Percentiles rank a stretch among this genome's conserved stretches.
Evolutionary conservation across 2,797 vertebrate species (phyloP).

Genomic region (Garrulus glandarius): DNA sequence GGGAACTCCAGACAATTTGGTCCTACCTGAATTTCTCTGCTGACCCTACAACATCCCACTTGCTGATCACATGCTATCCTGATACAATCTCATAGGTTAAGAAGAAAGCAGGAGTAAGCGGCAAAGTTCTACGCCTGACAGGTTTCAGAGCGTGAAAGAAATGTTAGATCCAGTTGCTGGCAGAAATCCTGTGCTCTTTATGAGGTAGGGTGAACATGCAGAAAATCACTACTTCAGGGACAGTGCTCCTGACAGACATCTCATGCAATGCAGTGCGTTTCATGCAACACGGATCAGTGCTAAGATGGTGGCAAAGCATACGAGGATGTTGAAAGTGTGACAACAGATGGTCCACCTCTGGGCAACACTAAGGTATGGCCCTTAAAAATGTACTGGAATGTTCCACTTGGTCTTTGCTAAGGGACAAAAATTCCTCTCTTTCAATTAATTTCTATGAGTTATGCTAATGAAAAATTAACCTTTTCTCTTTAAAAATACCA

Average conservation of each 20-base stretch:
- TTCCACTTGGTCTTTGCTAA: not conserved
- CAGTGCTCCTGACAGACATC: not conserved
- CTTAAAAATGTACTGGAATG: not conserved
- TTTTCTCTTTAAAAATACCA: not conserved
- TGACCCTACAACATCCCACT: not conserved
- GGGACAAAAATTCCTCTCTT: not conserved
- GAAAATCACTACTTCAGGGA: not conserved
- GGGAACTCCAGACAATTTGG: not conserved
- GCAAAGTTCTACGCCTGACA: not conserved
- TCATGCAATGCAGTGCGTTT: not conserved
- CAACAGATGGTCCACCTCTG: not conserved
- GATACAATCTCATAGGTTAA: not conserved
- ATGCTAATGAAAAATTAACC: not conserved
- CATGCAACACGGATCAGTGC: not conserved
- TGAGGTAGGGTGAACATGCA: not conserved
- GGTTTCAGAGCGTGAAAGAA: not conserved
- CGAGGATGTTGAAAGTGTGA: not conserved
- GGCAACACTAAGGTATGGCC: not conserved
- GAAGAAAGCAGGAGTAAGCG: not conserved
- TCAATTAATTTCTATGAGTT: not conserved
- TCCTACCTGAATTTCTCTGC: not conserved
- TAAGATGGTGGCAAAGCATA: not conserved
- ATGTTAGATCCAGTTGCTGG: accelerated
- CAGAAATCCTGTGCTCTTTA: not conserved
- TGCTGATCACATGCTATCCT: not conserved